phyloP scores from a whole-genome alignment of 2,797 vertebrate genomes.

The Cyprinodon diabolis region DNA sequence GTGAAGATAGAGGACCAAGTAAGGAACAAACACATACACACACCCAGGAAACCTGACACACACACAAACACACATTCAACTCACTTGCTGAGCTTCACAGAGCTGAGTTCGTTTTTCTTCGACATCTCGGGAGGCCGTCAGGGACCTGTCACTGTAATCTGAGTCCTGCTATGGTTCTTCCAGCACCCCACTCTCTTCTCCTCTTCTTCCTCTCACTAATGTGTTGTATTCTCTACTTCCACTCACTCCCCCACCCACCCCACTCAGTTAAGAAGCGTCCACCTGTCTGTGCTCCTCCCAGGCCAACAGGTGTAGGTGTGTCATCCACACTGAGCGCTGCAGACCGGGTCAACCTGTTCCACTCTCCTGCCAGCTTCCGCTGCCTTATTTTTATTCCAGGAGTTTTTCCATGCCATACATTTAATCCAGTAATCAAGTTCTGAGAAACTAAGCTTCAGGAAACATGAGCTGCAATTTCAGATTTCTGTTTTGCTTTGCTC shows the following conservation, averaged over 20 bases:
- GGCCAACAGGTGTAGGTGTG: constrained; percentile 62
- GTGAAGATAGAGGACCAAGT: not conserved
- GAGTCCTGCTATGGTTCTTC: constrained; percentile 33
- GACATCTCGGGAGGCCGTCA: constrained; percentile 62
- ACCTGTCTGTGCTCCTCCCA: constrained; percentile 74
- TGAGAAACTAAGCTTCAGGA: not conserved
- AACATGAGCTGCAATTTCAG: not conserved
- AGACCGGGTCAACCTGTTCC: constrained; percentile 80
- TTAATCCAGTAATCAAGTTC: not conserved
- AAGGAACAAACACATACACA: not conserved
- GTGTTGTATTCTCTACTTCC: not conserved
- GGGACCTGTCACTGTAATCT: constrained; percentile 29
- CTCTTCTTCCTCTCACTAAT: constrained; percentile 11
- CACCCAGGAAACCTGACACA: constrained; percentile 26
- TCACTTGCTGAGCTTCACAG: constrained; percentile 71
- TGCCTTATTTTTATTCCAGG: not conserved
- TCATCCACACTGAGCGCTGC: constrained; percentile 33
- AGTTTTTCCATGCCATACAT: no score
- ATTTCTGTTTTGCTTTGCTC: not conserved
- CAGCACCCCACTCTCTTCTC: constrained; percentile 29
- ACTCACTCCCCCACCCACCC: not conserved
- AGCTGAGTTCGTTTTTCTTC: constrained; percentile 62
- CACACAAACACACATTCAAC: constrained; percentile 38
- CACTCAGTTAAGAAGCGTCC: constrained; percentile 60
- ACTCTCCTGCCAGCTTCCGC: not conserved